Conservation (phyloP, 37 sponge, comb jelly and placozoan species). For the Spongilla lacustris region DNA sequence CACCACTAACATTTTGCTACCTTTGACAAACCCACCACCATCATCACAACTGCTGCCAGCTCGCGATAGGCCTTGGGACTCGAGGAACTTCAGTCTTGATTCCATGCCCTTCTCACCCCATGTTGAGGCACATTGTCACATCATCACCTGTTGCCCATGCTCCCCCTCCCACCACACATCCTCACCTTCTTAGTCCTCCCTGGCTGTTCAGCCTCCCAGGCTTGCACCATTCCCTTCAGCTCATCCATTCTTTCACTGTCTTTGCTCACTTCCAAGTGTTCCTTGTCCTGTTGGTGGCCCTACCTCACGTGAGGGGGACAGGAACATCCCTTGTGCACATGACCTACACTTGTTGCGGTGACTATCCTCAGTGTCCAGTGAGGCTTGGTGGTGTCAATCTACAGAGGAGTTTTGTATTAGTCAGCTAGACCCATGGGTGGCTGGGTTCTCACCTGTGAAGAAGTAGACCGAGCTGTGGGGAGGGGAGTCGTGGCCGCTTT, state of each 20-base stretch:
- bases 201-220: conserved; percentile 92
- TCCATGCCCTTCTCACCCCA: conserved; percentile 40
- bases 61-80: conserved; percentile 38
- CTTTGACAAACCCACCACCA: background rate
- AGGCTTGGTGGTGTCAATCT: conserved; percentile 59
- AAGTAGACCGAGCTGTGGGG: background rate
- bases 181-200: conserved; percentile 86
- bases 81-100: conserved; percentile 76
- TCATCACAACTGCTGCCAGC: conserved; percentile 3
- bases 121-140: too few species aligned
- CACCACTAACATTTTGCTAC: background rate
- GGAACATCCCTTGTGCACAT: background rate
- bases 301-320: background rate
- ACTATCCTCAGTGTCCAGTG: conserved; percentile 80
- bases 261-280: conserved; percentile 50
- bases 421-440: background rate
- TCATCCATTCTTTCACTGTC: conserved; percentile 89
- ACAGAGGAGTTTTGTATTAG: background rate
- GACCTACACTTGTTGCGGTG: conserved; percentile 27
- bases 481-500: conserved; percentile 4
- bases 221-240: conserved; percentile 83
- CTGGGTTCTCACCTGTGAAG: background rate
- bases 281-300: conserved; percentile 20
- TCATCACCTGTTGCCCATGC: background rate
- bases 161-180: background rate